These are phyloP conservation scores for Falco concolor DNA, from an alignment of 2,797 vertebrate genomes.

Conservation along the genomic window DNA sequence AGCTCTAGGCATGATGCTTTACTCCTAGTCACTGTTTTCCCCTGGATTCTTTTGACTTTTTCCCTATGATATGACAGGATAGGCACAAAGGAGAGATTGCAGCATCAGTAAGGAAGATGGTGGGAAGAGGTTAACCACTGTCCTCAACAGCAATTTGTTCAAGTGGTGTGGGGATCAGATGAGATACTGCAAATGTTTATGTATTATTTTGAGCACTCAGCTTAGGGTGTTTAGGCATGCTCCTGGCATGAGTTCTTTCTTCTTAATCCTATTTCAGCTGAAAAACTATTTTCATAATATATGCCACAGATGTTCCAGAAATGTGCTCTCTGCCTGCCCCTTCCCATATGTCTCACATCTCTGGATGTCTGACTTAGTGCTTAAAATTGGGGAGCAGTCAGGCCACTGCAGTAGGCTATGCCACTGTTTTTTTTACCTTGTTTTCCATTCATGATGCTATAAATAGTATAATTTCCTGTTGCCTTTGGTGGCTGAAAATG, in stretches of 20 bases:
- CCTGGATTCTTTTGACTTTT: background rate
- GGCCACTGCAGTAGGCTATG: background rate
- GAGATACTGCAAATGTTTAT: background rate
- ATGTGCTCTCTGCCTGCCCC: background rate
- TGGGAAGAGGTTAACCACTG: background rate
- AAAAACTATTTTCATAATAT: background rate
- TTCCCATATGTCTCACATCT: background rate
- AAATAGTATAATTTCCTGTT: background rate
- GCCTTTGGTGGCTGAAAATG: background rate
- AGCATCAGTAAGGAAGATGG: background rate
- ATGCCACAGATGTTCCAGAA: background rate
- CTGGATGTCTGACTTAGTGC: background rate
- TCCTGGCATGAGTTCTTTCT: background rate
- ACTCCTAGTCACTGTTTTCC: background rate
- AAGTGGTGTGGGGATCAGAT: background rate
- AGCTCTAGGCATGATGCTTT: background rate
- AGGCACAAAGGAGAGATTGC: background rate
- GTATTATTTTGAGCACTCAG: background rate
- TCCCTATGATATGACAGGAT: background rate
- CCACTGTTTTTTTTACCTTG: rapidly evolving
- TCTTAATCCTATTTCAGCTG: background rate
- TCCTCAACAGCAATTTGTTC: background rate
- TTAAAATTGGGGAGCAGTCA: background rate
- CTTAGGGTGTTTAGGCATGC: background rate
- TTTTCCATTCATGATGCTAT: background rate